Evolutionary conservation across 2,888 invertebrate species (phyloP), one percentile per base, ranked within the genome.

Genomic region (Caenorhabditis zanzibari): DNA sequence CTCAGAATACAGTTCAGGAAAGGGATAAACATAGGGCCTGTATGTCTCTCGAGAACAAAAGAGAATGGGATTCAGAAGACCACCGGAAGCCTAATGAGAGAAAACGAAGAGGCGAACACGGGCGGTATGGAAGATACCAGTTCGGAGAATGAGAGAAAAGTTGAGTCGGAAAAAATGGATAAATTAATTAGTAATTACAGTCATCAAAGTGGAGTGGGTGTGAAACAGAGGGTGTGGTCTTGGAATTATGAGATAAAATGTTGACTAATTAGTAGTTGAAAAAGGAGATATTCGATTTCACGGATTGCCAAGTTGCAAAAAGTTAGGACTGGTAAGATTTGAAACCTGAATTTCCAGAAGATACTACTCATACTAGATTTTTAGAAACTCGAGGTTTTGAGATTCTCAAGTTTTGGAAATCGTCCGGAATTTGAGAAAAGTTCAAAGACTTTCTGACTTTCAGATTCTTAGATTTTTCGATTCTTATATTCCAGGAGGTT

Each of bases 101-200:
- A 54, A 64, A 14, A 66, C 7, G 2, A 44, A 64, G 49, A 63
- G n/a, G 44, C n/a, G n/a, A n/a, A 35, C 24, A 28, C 26, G 64
- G 28, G 32, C 28, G 61, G 26, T 47, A 26, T 49, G 52, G 26
- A 54, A 12, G 24, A 54, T 68, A 61, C 68, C 61, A 69, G 63
- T 68, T 54, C 38, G 54, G 52, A 22, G 14, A 26, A 26, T 26
- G 24, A 16, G 54, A 49, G 24, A 54, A 54, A 54, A 54, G 28
- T 26, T 4, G 59, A 16, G 63, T n/a, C 6, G 7, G 28, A 26
- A 59, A 61, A 71, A 49, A 35, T 10, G 38, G 73, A 52, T 47
- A 59, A 61, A 69, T 72, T 71, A 79, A 81, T 72, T 72, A 72
- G 63, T 63, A 64, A 69, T 74, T 76, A 72, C 52, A 81, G 69